Evolutionary conservation across 2,797 vertebrate genomes (phyloP), one percentile per base, ranked within the genome.

Genomic region (Myotis vivesi): DNA sequence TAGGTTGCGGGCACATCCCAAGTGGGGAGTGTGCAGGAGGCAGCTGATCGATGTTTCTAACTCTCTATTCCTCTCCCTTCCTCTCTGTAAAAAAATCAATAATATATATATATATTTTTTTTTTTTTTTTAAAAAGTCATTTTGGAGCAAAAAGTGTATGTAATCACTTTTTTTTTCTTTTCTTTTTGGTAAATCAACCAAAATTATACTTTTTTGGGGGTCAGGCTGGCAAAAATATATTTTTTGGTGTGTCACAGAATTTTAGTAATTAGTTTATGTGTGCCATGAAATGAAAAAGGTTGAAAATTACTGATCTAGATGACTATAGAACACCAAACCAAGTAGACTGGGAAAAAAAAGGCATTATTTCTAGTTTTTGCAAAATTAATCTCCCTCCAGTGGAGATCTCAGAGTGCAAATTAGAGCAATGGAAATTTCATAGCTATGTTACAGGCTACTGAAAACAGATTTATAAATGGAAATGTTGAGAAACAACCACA

Each of bases 391-490:
- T 49, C 1, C 16, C 46, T 83, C 64, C 44, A 53, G 71, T n/a
- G 20, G 51, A 94, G 87, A 79, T 1, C 41, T 92, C 10, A 12
- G 72, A 97, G 46, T 72, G 10, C 81, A 96, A 97, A 94, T 23
- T 15, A 91, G 17, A 59, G 23, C 6, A 10, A 53, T 55, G 41
- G 46, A 90, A 76, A 88, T 55, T 89, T 95, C 3, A 84, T 33
- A 96, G 87, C 7, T 95, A 75, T 6, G 87, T 8, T 88, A 88
- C 0, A 76, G 59, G 91, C 59, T 90, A 6, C 57, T 92, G 19
- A 87, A 95, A 94, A 92, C 0, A 53, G 28, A 93, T 92, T 96
- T 93, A 94, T 53, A 87, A 95, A 80, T 90, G 90, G 93, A 97
- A 98, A 94, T 5, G 22, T 69, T 93, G 87, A 94, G 57, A 93